Percentiles rank a stretch among this genome's conserved stretches.
Conservation (phyloP, 1,140 invertebrate genomes). For the Drosophila melanogaster region DNA sequence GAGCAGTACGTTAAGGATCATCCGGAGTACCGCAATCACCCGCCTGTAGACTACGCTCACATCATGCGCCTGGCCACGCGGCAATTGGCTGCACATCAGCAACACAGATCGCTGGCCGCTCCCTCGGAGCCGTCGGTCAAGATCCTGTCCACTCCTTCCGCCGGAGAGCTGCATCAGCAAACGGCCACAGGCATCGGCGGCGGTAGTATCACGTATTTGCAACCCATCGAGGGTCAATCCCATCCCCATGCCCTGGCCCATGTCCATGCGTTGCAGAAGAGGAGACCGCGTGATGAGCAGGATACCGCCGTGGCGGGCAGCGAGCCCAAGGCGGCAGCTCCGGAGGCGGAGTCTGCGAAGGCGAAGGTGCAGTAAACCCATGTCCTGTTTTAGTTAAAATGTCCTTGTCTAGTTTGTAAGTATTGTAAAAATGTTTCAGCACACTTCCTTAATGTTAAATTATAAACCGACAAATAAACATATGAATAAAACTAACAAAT, state of each 20-base stretch:
- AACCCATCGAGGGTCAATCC: slow-evolving; percentile 55
- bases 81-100: slow-evolving; percentile 63
- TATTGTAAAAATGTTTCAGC: slow-evolving; percentile 83
- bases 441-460: slow-evolving; percentile 75
- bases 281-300: slow-evolving; percentile 73
- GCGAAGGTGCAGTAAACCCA: slow-evolving; percentile 38
- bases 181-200: slow-evolving; percentile 67
- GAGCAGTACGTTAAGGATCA: slow-evolving; percentile 83
- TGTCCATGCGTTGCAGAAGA: slow-evolving; percentile 48
- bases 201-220: slow-evolving; percentile 74
- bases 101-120: slow-evolving; percentile 54
- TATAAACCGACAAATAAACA: slow-evolving; percentile 62
- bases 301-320: slow-evolving; percentile 73
- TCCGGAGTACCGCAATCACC: slow-evolving; percentile 81
- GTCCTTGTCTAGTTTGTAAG: slow-evolving; percentile 74
- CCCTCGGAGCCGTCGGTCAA: slow-evolving; percentile 77
- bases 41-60: slow-evolving; percentile 75
- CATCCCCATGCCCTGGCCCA: slow-evolving; percentile 34
- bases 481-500: slow-evolving; percentile 24
- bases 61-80: slow-evolving; percentile 76
- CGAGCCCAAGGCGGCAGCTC: slow-evolving; percentile 61
- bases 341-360: slow-evolving; percentile 25
- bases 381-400: slow-evolving; percentile 71
- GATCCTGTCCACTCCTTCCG: slow-evolving; percentile 68
- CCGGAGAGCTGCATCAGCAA: slow-evolving; percentile 58